Percentiles rank a stretch among this genome's conserved stretches.
phyloP scores from a whole-genome alignment of 2,113 vertebrate genomes.

The Pteronura brasiliensis region DNA sequence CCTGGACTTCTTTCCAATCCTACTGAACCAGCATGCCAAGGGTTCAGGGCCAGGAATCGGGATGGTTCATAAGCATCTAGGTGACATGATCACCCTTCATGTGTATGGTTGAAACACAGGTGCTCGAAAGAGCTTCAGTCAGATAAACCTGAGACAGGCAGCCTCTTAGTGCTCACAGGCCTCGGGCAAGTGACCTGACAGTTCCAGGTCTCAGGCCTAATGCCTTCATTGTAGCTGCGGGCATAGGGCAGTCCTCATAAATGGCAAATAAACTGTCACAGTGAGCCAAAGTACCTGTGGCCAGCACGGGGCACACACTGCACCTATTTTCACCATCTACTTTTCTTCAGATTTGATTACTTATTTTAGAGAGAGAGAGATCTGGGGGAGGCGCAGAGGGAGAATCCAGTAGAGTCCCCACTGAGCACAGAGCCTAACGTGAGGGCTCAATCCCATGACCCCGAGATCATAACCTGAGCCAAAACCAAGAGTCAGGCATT shows the following conservation, averaged over 20 bases:
- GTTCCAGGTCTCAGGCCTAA: neutral
- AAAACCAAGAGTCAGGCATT: neutral
- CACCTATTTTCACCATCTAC: neutral
- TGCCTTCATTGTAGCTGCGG: accelerated
- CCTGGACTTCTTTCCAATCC: neutral
- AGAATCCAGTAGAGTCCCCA: neutral
- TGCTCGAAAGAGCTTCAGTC: accelerated
- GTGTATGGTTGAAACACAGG: accelerated
- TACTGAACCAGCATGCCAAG: neutral
- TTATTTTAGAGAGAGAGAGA: neutral
- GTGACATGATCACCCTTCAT: too few species aligned
- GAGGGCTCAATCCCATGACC: neutral
- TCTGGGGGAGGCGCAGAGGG: neutral
- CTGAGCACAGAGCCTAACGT: neutral
- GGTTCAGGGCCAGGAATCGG: neutral
- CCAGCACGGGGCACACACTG: accelerated
- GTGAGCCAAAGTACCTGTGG: too few species aligned
- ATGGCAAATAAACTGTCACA: neutral
- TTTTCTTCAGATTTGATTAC: neutral
- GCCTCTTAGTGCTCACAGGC: neutral
- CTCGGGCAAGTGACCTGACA: neutral
- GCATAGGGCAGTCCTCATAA: neutral
- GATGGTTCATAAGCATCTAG: too few species aligned
- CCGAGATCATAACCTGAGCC: neutral
- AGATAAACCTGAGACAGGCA: accelerated